These are phyloP conservation scores for Campoletis raptor DNA, from an alignment of 2,888 invertebrate species.

Conservation along the genomic window DNA sequence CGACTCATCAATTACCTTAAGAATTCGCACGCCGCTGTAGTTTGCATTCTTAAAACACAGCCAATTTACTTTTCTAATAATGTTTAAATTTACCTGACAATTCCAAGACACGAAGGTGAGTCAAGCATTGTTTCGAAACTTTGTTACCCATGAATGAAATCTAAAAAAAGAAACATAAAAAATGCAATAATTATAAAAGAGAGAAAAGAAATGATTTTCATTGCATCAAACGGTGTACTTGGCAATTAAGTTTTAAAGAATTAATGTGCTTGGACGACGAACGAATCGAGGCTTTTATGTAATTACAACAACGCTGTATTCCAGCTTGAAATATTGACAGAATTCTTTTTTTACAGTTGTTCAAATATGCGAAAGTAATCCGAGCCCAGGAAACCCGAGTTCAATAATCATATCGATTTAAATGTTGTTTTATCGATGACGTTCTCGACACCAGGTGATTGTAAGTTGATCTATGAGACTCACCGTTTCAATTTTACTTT, in stretches of 20 bases:
- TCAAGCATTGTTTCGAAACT: background rate
- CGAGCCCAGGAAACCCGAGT: background rate
- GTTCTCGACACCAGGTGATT: background rate
- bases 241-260: too few species aligned
- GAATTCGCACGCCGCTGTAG: conserved; percentile 25
- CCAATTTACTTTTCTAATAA: background rate
- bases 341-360: background rate
- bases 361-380: background rate
- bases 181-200: background rate
- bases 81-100: background rate
- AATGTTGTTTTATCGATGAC: background rate
- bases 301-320: background rate
- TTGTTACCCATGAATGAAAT: too few species aligned
- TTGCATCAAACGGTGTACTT: too few species aligned
- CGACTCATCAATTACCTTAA: conserved; percentile 43
- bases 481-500: background rate
- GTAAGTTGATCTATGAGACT: background rate
- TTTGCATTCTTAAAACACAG: background rate
- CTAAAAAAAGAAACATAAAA: background rate
- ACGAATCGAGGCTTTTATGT: too few species aligned
- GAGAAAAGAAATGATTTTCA: background rate
- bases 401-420: background rate
- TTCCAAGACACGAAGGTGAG: background rate
- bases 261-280: too few species aligned
- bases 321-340: background rate